These are phyloP conservation scores for Pentalonia nigronervosa DNA, from an alignment of 1,140 invertebrate genomes.

Conservation along the genomic window DNA sequence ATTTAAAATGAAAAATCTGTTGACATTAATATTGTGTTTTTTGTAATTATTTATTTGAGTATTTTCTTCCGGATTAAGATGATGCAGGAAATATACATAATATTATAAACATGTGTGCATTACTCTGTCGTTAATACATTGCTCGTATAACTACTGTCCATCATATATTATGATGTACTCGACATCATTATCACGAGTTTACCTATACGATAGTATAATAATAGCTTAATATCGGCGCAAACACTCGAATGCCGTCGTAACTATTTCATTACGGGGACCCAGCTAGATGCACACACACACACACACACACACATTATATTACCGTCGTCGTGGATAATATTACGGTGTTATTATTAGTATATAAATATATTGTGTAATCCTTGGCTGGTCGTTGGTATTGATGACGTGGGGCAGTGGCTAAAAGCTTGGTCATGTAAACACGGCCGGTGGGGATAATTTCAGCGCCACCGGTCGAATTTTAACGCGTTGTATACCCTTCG, in stretches of 20 bases:
- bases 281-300: neutral
- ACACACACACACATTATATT: neutral
- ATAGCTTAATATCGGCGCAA: neutral
- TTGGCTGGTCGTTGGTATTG: neutral
- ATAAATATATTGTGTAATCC: slow-evolving; percentile 1
- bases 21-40: no score
- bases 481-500: neutral
- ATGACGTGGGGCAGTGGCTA: neutral
- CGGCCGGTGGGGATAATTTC: slow-evolving; percentile 38
- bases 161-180: neutral
- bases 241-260: neutral
- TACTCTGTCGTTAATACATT: neutral
- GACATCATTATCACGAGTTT: neutral
- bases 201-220: neutral
- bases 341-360: neutral
- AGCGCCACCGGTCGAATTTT: slow-evolving; percentile 26
- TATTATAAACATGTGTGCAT: neutral
- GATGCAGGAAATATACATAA: no score
- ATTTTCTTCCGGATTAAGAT: no score
- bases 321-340: neutral
- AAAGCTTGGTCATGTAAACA: slow-evolving; percentile 44
- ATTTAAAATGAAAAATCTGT: no score
- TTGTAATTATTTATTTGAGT: no score
- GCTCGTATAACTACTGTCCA: neutral
- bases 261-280: neutral